Percentiles rank a stretch among this genome's conserved stretches.
These are phyloP conservation scores for Chalcis sispes DNA, from an alignment of 2,888 invertebrate genomes.

Conservation along the genomic window DNA sequence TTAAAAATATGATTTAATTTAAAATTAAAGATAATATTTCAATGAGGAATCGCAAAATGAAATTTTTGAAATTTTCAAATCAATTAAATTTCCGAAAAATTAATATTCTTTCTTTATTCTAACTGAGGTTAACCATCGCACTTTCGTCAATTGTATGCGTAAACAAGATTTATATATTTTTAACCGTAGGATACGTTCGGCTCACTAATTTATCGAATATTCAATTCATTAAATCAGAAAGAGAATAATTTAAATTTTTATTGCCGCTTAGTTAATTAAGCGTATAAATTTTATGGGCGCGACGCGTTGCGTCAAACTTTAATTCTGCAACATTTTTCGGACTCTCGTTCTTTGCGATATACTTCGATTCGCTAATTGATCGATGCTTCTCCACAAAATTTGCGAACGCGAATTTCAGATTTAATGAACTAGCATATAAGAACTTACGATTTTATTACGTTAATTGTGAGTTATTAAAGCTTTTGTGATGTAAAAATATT, in stretches of 20 bases:
- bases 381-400: too few species aligned
- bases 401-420: too few species aligned
- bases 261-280: constrained; percentile 33
- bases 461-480: too few species aligned
- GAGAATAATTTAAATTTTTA: constrained; percentile 31
- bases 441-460: too few species aligned
- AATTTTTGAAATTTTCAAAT: too few species aligned
- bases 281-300: constrained; percentile 18
- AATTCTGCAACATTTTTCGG: not conserved
- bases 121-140: not conserved
- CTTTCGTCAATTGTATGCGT: not conserved
- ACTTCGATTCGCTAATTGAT: too few species aligned
- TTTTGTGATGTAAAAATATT: not conserved
- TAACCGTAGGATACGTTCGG: not conserved
- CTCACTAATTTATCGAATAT: constrained; percentile 21
- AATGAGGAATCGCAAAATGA: too few species aligned
- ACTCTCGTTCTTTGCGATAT: too few species aligned
- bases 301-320: constrained; percentile 27
- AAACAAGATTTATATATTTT: constrained; percentile 8
- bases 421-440: too few species aligned
- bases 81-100: not conserved
- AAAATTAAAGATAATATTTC: too few species aligned
- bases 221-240: constrained; percentile 18
- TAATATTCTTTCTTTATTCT: not conserved
- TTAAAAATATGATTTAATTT: too few species aligned